Conservation (phyloP, 1,140 invertebrate species). For the Macrosteles quadrilineatus region DNA sequence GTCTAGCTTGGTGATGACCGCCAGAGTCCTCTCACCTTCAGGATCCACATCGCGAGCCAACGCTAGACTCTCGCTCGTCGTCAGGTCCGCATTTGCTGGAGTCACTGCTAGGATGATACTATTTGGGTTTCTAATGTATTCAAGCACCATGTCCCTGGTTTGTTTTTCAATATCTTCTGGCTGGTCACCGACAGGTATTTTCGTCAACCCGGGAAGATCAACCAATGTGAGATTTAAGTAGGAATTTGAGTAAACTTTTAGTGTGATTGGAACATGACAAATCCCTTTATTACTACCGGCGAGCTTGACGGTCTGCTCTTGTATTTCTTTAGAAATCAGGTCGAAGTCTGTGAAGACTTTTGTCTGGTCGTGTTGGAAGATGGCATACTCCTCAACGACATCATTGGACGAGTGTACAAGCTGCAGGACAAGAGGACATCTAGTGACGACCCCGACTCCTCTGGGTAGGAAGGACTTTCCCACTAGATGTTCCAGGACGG, state of each 20-base stretch:
- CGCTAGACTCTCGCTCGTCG: slow-evolving; percentile 64
- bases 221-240: slow-evolving; percentile 62
- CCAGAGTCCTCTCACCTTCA: slow-evolving; percentile 65
- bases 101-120: slow-evolving; percentile 59
- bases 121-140: slow-evolving; percentile 57
- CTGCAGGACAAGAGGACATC: slow-evolving; percentile 39
- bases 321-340: slow-evolving; percentile 69
- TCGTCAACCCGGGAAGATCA: slow-evolving; percentile 64
- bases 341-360: slow-evolving; percentile 69
- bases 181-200: slow-evolving; percentile 65
- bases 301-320: slow-evolving; percentile 67
- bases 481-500: slow-evolving; percentile 42
- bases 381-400: slow-evolving; percentile 62
- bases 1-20: slow-evolving; percentile 75
- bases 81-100: slow-evolving; percentile 67
- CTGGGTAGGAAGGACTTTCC: slow-evolving; percentile 40
- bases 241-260: slow-evolving; percentile 70
- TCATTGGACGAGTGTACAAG: slow-evolving; percentile 7
- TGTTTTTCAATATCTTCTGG: slow-evolving; percentile 62
- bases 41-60: slow-evolving; percentile 64
- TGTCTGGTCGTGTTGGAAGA: slow-evolving; percentile 70
- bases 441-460: slow-evolving; percentile 38
- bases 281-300: slow-evolving; percentile 74
- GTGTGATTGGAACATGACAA: slow-evolving; percentile 68
- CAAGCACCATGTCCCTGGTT: slow-evolving; percentile 60